Conservation (phyloP, 2,113 vertebrate species). For the Bufo gargarizans region DNA sequence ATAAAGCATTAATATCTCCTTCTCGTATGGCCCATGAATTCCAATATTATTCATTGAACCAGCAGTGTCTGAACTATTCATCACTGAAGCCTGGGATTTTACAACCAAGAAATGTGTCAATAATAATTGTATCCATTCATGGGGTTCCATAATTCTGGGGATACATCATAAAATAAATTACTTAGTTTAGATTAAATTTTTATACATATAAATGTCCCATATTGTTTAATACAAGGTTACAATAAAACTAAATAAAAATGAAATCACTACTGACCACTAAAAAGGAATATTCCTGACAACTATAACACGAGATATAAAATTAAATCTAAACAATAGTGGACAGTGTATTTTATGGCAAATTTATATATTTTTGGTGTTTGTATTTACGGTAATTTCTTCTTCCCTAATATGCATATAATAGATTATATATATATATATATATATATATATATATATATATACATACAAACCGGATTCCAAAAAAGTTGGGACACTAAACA, state of each 20-base stretch:
- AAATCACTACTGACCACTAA: slow-evolving; percentile 16
- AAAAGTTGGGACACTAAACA: too few species aligned
- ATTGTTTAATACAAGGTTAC: slow-evolving; percentile 23
- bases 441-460: background rate
- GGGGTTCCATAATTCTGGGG: slow-evolving; percentile 49
- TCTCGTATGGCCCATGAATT: slow-evolving; percentile 72
- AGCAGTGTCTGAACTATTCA: slow-evolving; percentile 69
- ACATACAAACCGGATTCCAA: too few species aligned
- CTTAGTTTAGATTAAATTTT: slow-evolving; percentile 34
- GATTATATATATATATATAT: background rate
- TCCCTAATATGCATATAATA: background rate
- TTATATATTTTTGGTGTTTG: background rate
- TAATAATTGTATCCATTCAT: slow-evolving; percentile 61
- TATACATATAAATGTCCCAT: slow-evolving; percentile 1
- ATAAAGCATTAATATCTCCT: slow-evolving; percentile 76
- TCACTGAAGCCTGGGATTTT: slow-evolving; percentile 66
- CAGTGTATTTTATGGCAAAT: background rate
- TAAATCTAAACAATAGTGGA: background rate
- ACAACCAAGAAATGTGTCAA: slow-evolving; percentile 69
- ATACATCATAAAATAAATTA: slow-evolving; percentile 52
- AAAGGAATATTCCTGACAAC: slow-evolving; percentile 1
- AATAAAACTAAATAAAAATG: background rate
- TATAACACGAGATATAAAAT: slow-evolving; percentile 11
- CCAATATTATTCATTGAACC: slow-evolving; percentile 72
- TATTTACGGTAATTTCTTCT: background rate